Base-by-base conservation (phyloP, 1,140 invertebrate species). In the Drosophila albomicans region DNA sequence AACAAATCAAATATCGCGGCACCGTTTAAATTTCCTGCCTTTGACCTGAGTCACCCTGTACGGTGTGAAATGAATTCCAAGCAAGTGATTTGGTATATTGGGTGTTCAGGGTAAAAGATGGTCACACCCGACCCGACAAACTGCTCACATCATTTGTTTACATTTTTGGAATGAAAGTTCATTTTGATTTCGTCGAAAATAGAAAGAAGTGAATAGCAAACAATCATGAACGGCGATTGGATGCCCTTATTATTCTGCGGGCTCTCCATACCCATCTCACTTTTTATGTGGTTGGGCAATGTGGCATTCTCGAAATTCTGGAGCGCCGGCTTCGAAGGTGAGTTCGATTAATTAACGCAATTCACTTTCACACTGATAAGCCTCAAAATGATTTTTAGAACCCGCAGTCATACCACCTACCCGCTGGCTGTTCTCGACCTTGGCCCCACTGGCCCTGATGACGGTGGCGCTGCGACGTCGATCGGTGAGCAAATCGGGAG, bases 201-300 rank as follows among this genome's bases (percentile, higher is more conserved):
- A 46, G 56, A 49, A 30, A 48, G 20, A 54, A 13, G 5, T 58
- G 45, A 10, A 49, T 59, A 41, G n/a, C 6, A 10, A 20, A 61
- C 15, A 28, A 75, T 70, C 66, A 43, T 16, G 20, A 62, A 56
- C 49, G 16, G 68, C 5, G 75, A 94, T 75, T 91, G 95, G 68
- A 79, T 95, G 75, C 95, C 95, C 25, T 93, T 96, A 3, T 71
- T 96, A 3, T 87, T 96, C 25, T 95, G 94, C 82, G 94, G 95
- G 5, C 91, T 96, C 52, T 94, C 95, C 4, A 95, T 96, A 76
- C 96, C 96, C 16, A 68, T 96, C 10, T 96, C 96, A 1, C 95
- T 96, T 93, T 93, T 95, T 2, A 94, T 96, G 93, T 96, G 96
- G 96, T 94, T 95, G 70, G 93, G 94, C 45, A 96, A 96, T 90